A percentile compares a stretch with the other conserved stretches of the same genome.
These are phyloP conservation scores for Daboia siamensis DNA, from an alignment of 2,113 vertebrate species.

Conservation along the genomic window DNA sequence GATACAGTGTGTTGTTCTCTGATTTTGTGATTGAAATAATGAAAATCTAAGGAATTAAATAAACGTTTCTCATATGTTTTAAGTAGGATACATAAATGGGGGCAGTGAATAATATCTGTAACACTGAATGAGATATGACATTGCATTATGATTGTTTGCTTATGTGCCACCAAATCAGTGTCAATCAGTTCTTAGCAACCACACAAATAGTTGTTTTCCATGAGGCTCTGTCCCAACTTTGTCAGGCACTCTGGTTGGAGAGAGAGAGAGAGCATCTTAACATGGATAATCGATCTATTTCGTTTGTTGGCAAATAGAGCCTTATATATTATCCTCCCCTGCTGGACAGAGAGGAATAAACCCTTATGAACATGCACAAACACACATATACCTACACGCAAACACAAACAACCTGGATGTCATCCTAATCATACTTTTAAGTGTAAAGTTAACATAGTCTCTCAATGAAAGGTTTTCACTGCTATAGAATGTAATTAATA, in stretches of 20 bases:
- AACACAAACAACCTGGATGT: neutral
- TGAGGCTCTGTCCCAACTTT: neutral
- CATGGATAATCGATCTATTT: neutral
- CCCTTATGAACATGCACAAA: neutral
- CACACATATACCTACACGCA: neutral
- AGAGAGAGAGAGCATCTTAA: neutral
- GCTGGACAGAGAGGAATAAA: neutral
- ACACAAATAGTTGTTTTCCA: neutral
- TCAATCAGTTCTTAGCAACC: neutral
- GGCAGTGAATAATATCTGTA: neutral
- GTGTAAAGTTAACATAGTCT: neutral
- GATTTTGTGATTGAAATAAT: neutral
- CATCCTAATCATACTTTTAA: neutral
- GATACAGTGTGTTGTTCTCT: neutral
- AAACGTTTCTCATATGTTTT: neutral
- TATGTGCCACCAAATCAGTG: neutral
- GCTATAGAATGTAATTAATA: neutral
- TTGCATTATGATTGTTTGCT: neutral
- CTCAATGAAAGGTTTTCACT: neutral
- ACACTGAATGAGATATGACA: neutral
- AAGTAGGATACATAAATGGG: neutral
- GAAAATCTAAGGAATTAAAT: neutral
- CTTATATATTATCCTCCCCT: neutral
- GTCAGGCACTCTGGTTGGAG: neutral
- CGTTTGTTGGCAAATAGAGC: neutral